Percentiles rank a stretch among this genome's conserved stretches.
These are phyloP conservation scores for Meriones psammophilus DNA, from an alignment of 2,797 vertebrate genomes.

Conservation along the genomic window DNA sequence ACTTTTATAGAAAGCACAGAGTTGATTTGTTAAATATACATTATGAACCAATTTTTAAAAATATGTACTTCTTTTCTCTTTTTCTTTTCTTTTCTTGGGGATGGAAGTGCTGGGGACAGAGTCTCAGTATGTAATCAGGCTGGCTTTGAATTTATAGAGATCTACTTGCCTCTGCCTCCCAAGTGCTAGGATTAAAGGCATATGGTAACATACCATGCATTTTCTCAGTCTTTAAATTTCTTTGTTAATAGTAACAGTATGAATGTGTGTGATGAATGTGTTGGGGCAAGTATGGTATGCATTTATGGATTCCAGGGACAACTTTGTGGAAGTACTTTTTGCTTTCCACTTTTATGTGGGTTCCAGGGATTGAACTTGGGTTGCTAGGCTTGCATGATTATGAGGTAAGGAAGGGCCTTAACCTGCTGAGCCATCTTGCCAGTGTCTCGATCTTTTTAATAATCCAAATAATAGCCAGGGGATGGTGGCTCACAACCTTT, in stretches of 20 bases:
- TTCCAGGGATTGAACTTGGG: neutral
- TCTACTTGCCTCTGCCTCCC: neutral
- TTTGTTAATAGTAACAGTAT: neutral
- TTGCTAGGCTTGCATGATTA: neutral
- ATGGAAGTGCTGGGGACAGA: too few species aligned
- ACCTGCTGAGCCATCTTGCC: neutral
- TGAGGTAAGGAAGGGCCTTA: neutral
- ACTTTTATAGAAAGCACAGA: conserved; percentile 48
- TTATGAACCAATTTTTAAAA: conserved; percentile 47
- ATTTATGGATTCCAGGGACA: neutral
- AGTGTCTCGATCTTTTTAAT: conserved; percentile 18
- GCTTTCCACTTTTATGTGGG: neutral
- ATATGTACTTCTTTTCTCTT: conserved; percentile 54
- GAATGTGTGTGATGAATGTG: neutral
- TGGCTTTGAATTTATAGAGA: neutral
- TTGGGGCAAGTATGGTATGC: neutral
- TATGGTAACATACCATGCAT: neutral
- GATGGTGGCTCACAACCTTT: too few species aligned
- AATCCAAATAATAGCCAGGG: neutral
- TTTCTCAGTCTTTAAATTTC: neutral
- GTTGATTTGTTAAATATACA: conserved; percentile 52
- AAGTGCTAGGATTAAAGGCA: too few species aligned
- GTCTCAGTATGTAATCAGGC: neutral
- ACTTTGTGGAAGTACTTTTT: neutral
- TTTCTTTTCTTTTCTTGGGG: neutral